Evolutionary conservation across 2,888 invertebrate species (phyloP).

Genomic region (Eupithecia vulgata): DNA sequence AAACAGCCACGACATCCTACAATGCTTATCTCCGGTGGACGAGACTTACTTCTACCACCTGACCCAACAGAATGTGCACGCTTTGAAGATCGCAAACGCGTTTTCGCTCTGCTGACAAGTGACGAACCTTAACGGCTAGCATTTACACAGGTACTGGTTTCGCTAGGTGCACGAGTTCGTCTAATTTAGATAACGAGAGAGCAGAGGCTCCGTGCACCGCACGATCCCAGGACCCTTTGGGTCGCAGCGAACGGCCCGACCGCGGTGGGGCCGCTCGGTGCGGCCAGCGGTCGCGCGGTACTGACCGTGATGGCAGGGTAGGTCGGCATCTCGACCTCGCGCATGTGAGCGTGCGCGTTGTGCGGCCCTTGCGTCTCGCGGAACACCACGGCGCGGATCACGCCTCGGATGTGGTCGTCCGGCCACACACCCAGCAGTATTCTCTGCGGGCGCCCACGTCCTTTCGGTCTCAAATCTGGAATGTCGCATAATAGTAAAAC

Average conservation of each 20-base stretch:
- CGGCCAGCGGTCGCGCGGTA: slow-evolving; percentile 51
- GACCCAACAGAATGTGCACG: slow-evolving; percentile 34
- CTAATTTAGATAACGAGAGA: neutral
- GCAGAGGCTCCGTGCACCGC: neutral
- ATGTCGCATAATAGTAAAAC: slow-evolving; percentile 78
- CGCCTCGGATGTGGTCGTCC: slow-evolving; percentile 96
- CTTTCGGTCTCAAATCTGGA: slow-evolving; percentile 94
- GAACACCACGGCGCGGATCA: slow-evolving; percentile 96
- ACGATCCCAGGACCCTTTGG: neutral
- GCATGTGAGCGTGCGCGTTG: slow-evolving; percentile 89
- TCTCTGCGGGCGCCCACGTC: slow-evolving; percentile 94
- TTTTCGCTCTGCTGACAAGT: slow-evolving; percentile 59
- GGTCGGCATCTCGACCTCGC: slow-evolving; percentile 86
- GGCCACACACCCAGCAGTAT: slow-evolving; percentile 96
- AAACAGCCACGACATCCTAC: slow-evolving; percentile 61
- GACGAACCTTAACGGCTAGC: neutral
- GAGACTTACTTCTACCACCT: slow-evolving; percentile 12
- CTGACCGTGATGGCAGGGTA: slow-evolving; percentile 80
- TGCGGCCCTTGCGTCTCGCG: slow-evolving; percentile 89
- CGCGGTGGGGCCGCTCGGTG: slow-evolving; percentile 3
- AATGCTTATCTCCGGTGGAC: slow-evolving; percentile 38
- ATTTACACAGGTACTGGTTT: neutral
- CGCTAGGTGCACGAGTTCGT: neutral
- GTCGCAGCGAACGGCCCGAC: neutral
- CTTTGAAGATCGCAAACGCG: slow-evolving; percentile 48